phyloP scores from a whole-genome alignment of 2,113 vertebrate species.

The Oxygymnocypris stewartii region DNA sequence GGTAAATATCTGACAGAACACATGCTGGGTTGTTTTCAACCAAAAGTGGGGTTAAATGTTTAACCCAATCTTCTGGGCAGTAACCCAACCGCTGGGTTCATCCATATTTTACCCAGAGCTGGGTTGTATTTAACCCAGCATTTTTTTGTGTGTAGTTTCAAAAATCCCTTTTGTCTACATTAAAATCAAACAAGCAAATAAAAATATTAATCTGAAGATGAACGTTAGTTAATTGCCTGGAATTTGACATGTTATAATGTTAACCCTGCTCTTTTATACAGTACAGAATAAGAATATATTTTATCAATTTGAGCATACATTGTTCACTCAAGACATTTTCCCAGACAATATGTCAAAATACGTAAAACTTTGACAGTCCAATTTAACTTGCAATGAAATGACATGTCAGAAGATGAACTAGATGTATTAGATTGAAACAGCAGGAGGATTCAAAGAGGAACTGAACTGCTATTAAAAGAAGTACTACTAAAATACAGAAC shows the following conservation, averaged over 20 bases:
- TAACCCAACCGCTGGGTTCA: too few species aligned
- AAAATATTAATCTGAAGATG: not conserved
- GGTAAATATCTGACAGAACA: too few species aligned
- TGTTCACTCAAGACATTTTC: conserved; percentile 13
- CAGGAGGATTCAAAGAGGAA: not conserved
- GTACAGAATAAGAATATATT: not conserved
- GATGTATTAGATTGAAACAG: not conserved
- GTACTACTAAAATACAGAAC: not conserved
- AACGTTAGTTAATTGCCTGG: not conserved
- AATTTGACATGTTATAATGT: not conserved
- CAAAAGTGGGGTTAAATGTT: too few species aligned
- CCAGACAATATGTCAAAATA: conserved; percentile 3
- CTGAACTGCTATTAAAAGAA: too few species aligned
- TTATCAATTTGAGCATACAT: not conserved
- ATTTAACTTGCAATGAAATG: conserved; percentile 17
- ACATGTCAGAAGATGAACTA: not conserved
- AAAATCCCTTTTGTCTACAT: not conserved
- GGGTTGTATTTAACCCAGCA: too few species aligned
- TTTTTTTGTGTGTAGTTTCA: too few species aligned
- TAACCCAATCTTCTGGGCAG: too few species aligned
- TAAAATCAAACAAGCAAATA: not conserved
- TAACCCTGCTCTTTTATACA: conserved; percentile 19
- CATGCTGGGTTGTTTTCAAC: too few species aligned
- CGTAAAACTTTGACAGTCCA: not conserved
- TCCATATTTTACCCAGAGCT: too few species aligned